phyloP scores from a whole-genome alignment of 2,888 invertebrate genomes.

The Agrochola lychnidis region DNA sequence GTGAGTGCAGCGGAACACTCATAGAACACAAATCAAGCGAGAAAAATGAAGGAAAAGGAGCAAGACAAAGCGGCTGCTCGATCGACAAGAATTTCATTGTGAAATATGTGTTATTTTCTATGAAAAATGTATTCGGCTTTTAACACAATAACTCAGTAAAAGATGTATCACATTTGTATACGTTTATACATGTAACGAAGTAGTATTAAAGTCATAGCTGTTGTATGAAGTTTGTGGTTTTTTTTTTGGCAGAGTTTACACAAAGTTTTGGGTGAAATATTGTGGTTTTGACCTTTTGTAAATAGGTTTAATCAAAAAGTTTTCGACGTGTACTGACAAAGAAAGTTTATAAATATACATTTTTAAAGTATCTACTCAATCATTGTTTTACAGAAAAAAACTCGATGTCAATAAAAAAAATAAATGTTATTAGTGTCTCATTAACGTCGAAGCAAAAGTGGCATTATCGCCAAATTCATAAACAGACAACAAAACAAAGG shows the following conservation, averaged over 20 bases:
- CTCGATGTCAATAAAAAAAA: background rate
- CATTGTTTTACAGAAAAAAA: background rate
- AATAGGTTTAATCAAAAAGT: background rate
- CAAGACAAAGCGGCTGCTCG: slow-evolving; percentile 84
- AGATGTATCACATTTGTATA: slow-evolving; percentile 65
- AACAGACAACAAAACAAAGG: slow-evolving; percentile 25
- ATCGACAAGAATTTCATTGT: slow-evolving; percentile 85
- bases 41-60: slow-evolving; percentile 81
- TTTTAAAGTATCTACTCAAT: background rate
- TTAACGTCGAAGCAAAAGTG: slow-evolving; percentile 21
- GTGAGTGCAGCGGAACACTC: slow-evolving; percentile 82
- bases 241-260: background rate
- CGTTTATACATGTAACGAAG: slow-evolving; percentile 36
- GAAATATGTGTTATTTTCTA: slow-evolving; percentile 86
- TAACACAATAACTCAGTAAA: slow-evolving; percentile 78
- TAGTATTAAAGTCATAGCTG: slow-evolving; percentile 47
- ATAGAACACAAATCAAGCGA: slow-evolving; percentile 85
- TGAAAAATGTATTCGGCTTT: slow-evolving; percentile 83
- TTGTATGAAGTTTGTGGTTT: slow-evolving; percentile 21
- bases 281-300: slow-evolving; percentile 29
- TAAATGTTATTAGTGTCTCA: slow-evolving; percentile 12
- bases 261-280: slow-evolving; percentile 11
- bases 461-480: slow-evolving; percentile 15
- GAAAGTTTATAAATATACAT: background rate
- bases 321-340: background rate